These are phyloP conservation scores for Callyntrura guangdongensis DNA, from an alignment of 2,888 invertebrate species.

Conservation along the genomic window DNA sequence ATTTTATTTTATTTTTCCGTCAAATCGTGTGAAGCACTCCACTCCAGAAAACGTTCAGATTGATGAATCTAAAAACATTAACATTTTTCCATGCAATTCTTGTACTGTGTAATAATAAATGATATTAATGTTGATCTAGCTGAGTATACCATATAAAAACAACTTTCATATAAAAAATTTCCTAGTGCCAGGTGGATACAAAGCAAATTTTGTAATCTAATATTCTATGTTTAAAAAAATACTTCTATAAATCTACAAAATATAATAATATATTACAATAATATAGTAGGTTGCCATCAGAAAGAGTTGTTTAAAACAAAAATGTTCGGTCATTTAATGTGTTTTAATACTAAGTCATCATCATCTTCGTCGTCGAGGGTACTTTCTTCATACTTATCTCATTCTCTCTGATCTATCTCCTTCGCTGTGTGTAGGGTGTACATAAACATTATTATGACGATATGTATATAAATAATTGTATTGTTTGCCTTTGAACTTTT, in stretches of 20 bases:
- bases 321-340: slow-evolving; percentile 7
- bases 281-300: slow-evolving; percentile 64
- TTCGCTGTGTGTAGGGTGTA: slow-evolving; percentile 14
- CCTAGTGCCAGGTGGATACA: slow-evolving; percentile 26
- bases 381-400: slow-evolving; percentile 36
- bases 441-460: neutral
- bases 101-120: neutral
- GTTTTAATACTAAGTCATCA: slow-evolving; percentile 5
- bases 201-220: slow-evolving; percentile 11
- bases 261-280: slow-evolving; percentile 7
- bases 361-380: neutral
- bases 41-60: neutral
- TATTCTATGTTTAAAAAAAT: no score
- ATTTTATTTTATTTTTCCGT: no score
- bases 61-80: neutral
- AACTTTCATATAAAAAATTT: slow-evolving; percentile 32
- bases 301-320: slow-evolving; percentile 28
- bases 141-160: slow-evolving; percentile 4
- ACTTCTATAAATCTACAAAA: neutral
- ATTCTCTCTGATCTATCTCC: slow-evolving; percentile 6
- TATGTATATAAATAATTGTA: neutral
- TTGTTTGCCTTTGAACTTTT: neutral
- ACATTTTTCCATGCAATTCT: slow-evolving; percentile 39
- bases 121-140: neutral
- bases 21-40: no score